Conservation (phyloP, 2,797 vertebrate genomes). For the Euphonia xanthogaster region DNA sequence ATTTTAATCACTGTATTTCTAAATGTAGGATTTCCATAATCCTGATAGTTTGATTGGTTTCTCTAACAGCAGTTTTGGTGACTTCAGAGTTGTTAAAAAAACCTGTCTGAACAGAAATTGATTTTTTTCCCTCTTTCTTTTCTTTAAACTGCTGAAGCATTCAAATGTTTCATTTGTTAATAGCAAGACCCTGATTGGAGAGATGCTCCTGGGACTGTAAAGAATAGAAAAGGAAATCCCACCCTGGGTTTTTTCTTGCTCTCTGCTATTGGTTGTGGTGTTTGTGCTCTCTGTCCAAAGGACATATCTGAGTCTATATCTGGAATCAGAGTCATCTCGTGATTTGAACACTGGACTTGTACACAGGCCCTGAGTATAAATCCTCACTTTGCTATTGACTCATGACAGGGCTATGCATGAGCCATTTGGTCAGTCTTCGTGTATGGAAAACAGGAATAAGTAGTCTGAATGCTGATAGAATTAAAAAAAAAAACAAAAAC, state of each 20-base stretch:
- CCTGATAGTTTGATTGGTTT: neutral
- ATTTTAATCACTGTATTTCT: neutral
- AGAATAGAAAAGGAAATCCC: constrained; percentile 9
- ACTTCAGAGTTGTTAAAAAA: neutral
- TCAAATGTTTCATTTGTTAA: neutral
- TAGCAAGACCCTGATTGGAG: neutral
- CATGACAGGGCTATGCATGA: neutral
- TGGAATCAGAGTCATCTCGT: neutral
- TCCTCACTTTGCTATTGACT: neutral
- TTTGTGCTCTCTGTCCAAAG: constrained; percentile 1
- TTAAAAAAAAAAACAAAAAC: neutral
- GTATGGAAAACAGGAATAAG: neutral
- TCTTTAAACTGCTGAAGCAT: neutral
- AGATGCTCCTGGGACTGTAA: neutral
- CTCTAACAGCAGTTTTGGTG: neutral
- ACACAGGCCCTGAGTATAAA: neutral
- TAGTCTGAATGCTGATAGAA: neutral
- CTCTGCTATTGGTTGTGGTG: neutral
- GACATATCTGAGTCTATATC: neutral
- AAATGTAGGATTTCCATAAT: neutral
- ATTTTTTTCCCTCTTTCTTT: neutral
- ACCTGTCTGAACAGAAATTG: neutral
- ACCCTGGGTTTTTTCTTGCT: neutral
- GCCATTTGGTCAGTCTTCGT: neutral
- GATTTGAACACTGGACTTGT: neutral